phyloP scores from a whole-genome alignment of 2,797 vertebrate species.

The Diplodus sargus region DNA sequence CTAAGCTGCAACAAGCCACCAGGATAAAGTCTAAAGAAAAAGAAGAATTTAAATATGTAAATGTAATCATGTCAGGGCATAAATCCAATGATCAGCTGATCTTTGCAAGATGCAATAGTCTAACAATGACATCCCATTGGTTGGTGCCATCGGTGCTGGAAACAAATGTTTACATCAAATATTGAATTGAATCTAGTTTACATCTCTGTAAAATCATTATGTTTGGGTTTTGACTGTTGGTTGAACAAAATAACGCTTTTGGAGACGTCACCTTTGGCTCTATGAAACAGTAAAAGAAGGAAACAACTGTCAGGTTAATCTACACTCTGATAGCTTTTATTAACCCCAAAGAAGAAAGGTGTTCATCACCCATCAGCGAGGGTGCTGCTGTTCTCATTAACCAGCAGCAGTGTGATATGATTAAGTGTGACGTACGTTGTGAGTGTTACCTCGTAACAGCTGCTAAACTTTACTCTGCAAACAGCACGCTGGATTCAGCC shows the following conservation, averaged over 20 bases:
- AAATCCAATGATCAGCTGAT: no score
- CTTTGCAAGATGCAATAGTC: no score
- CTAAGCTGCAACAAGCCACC: no score
- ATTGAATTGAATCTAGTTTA: no score
- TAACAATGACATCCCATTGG: no score
- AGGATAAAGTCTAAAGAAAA: no score
- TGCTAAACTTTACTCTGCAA: neutral
- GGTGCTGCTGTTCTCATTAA: neutral
- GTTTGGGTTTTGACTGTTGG: neutral
- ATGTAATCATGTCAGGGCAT: no score
- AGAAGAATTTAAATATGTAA: no score
- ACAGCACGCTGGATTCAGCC: neutral
- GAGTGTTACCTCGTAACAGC: neutral
- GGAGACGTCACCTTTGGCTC: neutral
- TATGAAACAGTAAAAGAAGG: neutral
- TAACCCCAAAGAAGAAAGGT: neutral
- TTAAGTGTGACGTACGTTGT: neutral
- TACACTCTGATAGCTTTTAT: neutral
- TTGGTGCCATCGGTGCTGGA: no score
- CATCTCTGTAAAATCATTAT: no score
- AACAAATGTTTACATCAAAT: no score
- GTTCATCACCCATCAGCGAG: neutral
- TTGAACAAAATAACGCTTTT: neutral
- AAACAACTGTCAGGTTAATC: neutral
- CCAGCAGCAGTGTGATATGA: neutral